Conservation (phyloP, 2,113 vertebrate species). For the Martes martes region DNA sequence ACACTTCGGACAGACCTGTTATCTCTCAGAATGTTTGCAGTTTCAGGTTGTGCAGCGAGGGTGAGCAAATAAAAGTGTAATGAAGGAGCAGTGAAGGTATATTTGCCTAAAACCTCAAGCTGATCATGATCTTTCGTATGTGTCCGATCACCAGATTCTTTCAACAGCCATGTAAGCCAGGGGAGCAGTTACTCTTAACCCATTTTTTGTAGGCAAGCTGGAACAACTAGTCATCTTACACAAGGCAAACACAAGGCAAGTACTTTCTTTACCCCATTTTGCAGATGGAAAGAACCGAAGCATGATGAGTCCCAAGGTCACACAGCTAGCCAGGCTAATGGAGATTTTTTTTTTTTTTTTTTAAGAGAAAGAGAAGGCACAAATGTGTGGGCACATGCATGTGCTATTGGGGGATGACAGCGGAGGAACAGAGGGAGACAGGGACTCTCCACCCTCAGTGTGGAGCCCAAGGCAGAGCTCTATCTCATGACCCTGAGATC, state of each 20-base stretch:
- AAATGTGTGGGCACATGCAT: background rate
- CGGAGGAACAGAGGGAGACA: background rate
- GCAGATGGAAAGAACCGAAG: background rate
- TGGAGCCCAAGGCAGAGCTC: background rate
- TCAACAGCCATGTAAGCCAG: background rate
- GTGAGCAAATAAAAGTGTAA: background rate
- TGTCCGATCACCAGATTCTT: background rate
- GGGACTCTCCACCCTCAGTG: background rate
- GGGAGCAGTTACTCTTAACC: background rate
- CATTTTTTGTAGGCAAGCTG: background rate
- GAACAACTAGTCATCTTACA: background rate
- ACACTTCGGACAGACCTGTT: background rate
- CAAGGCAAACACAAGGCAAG: background rate
- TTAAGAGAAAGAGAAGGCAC: background rate
- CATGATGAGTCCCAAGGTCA: background rate
- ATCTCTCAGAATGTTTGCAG: background rate
- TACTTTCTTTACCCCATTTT: background rate
- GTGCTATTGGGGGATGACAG: background rate
- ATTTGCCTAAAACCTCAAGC: background rate
- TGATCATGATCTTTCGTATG: rapidly evolving
- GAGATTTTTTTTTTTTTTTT: background rate
- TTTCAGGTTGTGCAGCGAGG: background rate
- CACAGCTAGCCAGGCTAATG: background rate
- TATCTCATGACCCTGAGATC: background rate
- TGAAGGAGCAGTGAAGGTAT: background rate